Percentiles rank a stretch among this genome's conserved stretches.
Evolutionary conservation across 1,140 invertebrate species (phyloP).

Genomic region (Listronotus bonariensis): DNA sequence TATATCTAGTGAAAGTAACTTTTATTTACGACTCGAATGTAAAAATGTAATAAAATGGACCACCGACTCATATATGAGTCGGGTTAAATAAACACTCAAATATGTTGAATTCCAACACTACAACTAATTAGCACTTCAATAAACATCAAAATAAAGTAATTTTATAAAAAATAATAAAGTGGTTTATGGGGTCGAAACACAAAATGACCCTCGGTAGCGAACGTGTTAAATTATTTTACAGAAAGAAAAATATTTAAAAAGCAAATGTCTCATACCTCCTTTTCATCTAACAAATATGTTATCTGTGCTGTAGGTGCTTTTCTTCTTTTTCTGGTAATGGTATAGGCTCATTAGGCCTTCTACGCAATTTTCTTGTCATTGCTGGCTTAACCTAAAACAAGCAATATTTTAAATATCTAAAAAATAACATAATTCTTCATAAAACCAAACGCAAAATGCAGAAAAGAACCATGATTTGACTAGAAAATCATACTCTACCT

Average conservation of each 20-base stretch:
- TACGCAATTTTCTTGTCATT: constrained; percentile 75
- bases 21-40: no score
- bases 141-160: no score
- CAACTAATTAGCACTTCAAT: no score
- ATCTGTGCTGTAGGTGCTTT: constrained; percentile 83
- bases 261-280: constrained; percentile 60
- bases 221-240: background rate
- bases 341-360: constrained; percentile 91
- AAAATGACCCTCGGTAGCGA: no score
- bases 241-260: background rate
- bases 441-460: background rate
- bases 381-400: constrained; percentile 48
- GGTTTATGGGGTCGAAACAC: no score
- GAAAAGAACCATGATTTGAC: no score
- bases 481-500: constrained; percentile 67
- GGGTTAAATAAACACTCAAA: no score
- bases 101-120: no score
- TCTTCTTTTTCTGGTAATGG: constrained; percentile 80
- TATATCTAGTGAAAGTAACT: no score
- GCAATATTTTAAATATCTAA: background rate
- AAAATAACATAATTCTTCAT: background rate
- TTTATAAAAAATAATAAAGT: no score
- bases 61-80: no score
- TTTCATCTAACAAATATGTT: constrained; percentile 85
- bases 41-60: no score